Conservation (phyloP, 1,140 invertebrate genomes). For the Procambarus virginalis region DNA sequence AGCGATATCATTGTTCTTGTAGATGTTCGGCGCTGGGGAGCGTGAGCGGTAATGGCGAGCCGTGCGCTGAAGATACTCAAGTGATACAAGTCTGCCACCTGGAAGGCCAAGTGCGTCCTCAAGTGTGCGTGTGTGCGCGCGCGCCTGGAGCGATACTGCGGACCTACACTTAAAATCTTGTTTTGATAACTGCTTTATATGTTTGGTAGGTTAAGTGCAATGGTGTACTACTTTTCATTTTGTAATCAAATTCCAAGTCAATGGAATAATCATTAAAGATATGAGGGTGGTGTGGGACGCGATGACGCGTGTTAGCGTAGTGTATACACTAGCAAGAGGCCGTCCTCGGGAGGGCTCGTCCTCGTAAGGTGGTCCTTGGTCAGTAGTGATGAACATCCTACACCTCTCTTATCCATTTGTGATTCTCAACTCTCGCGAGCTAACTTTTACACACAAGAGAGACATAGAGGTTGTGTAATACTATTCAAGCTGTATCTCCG, state of each 20-base stretch:
- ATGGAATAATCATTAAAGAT: neutral
- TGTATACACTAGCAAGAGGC: neutral
- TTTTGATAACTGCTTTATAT: neutral
- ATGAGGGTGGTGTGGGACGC: neutral
- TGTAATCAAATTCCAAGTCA: neutral
- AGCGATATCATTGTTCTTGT: too few relatives aligned
- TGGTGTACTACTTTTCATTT: neutral
- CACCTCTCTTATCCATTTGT: constrained; percentile 20
- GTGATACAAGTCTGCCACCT: neutral
- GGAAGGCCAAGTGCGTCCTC: neutral
- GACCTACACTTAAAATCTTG: neutral
- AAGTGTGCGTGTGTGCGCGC: neutral
- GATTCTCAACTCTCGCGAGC: constrained; percentile 18
- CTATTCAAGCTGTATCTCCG: too few relatives aligned
- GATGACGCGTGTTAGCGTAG: neutral
- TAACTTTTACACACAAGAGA: neutral
- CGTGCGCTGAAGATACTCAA: neutral
- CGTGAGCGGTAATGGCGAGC: neutral
- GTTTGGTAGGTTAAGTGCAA: neutral
- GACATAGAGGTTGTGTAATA: neutral
- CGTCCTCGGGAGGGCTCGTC: neutral
- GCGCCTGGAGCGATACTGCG: neutral
- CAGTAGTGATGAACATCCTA: neutral
- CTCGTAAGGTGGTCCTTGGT: neutral
- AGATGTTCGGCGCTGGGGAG: too few relatives aligned